phyloP scores from a whole-genome alignment of 2,797 vertebrate genomes.

The Fistularia tabacaria region DNA sequence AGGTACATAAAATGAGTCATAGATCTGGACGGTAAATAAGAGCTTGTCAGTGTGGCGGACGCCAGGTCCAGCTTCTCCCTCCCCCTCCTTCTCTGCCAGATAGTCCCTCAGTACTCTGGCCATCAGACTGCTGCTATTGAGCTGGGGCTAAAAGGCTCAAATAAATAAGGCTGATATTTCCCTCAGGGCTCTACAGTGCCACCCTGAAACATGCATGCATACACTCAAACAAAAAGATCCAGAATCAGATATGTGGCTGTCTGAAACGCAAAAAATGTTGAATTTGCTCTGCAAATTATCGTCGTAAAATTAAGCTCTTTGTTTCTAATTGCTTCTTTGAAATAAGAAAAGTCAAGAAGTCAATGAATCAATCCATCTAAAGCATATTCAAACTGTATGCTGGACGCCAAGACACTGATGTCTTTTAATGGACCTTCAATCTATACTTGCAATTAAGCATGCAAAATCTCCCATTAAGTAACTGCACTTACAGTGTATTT shows the following conservation, averaged over 20 bases:
- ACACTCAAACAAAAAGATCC: constrained; percentile 50
- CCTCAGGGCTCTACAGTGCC: constrained; percentile 50
- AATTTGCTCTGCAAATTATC: constrained; percentile 26
- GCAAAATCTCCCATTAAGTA: constrained; percentile 72
- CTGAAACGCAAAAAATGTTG: constrained; percentile 21
- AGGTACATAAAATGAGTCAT: constrained; percentile 82
- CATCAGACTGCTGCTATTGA: constrained; percentile 71
- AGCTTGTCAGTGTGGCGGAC: constrained; percentile 76
- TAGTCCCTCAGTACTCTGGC: constrained; percentile 58
- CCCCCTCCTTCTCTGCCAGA: constrained; percentile 54
- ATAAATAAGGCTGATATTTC: constrained; percentile 74
- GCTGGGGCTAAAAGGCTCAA: constrained; percentile 68
- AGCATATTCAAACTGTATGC: constrained; percentile 68
- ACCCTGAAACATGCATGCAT: constrained; percentile 57
- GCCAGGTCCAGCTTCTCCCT: constrained; percentile 61
- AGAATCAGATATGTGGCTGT: constrained; percentile 25
- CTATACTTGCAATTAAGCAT: constrained; percentile 74
- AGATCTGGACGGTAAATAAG: constrained; percentile 82
- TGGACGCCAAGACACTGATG: constrained; percentile 62
- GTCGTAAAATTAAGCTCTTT: constrained; percentile 16
- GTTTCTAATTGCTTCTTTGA: constrained; percentile 55
- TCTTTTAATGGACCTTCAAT: constrained; percentile 75
- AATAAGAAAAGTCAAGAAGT: constrained; percentile 60
- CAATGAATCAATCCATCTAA: constrained; percentile 73
- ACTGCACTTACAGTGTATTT: constrained; percentile 68